Conservation (phyloP, 2,797 vertebrate genomes). For the Dendrocincla fuliginosa region DNA sequence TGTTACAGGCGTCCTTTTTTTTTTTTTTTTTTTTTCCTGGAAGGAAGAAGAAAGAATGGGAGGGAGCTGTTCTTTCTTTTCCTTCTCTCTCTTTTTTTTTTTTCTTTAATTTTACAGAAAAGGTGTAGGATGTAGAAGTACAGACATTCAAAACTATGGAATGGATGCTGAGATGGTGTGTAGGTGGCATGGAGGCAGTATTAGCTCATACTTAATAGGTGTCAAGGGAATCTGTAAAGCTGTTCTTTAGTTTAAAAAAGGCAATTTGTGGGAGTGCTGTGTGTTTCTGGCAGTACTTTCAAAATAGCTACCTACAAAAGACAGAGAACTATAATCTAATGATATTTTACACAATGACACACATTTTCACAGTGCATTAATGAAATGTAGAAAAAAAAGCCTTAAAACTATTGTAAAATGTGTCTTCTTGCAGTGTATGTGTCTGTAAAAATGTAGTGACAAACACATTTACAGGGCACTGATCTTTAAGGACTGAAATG, state of each 20-base stretch:
- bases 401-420: conserved; percentile 12
- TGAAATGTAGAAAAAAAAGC: conserved; percentile 36
- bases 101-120: background rate
- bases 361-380: conserved; percentile 51
- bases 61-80: background rate
- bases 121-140: conserved; percentile 57
- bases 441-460: background rate
- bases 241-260: conserved; percentile 58
- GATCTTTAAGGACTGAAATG: background rate
- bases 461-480: background rate
- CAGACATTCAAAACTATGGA: conserved; percentile 56
- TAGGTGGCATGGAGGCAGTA: conserved; percentile 64
- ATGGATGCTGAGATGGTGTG: background rate
- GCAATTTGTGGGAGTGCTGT: conserved; percentile 63
- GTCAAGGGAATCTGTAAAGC: conserved; percentile 48
- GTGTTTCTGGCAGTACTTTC: conserved; percentile 70
- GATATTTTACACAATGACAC: conserved; percentile 52
- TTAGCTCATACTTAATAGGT: conserved; percentile 61
- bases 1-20: background rate
- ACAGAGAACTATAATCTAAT: conserved; percentile 58
- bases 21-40: background rate
- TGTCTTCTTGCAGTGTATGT: background rate
- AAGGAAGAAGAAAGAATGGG: background rate
- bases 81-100: background rate
- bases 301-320: conserved; percentile 58